A percentile compares a stretch with the other conserved stretches of the same genome.
Evolutionary conservation across 2,797 vertebrate species (phyloP).

Genomic region (Chaetodon trifasciatus): DNA sequence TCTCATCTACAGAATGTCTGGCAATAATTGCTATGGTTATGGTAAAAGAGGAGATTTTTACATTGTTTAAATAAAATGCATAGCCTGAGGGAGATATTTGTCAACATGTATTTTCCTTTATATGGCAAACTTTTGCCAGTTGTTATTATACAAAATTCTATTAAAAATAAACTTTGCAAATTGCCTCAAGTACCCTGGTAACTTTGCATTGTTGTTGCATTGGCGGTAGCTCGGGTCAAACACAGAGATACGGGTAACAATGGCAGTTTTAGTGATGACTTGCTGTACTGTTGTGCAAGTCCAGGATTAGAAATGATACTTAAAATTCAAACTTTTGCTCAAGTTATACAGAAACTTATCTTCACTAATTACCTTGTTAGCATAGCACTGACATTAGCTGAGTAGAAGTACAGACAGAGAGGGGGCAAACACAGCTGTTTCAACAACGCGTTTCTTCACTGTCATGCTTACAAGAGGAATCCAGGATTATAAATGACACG

Average conservation of each 20-base stretch:
- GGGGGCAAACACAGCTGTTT: background rate
- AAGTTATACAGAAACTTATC: background rate
- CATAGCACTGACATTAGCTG: background rate
- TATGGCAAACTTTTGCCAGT: background rate
- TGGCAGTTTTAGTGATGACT: background rate
- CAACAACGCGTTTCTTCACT: background rate
- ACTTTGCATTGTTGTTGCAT: background rate
- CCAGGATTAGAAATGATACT: background rate
- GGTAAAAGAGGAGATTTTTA: background rate
- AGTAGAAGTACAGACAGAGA: background rate
- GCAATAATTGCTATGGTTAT: background rate
- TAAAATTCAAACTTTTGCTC: background rate
- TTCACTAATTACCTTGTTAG: too few relatives aligned
- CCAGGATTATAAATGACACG: background rate
- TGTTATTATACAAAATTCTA: background rate
- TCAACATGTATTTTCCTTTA: background rate
- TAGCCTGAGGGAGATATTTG: background rate
- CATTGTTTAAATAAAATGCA: background rate
- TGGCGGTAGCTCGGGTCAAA: background rate
- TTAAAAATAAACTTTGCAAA: background rate
- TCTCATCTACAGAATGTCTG: background rate
- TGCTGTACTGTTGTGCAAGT: background rate
- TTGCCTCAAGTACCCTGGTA: background rate
- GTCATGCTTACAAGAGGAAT: background rate
- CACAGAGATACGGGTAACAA: background rate